Conservation (phyloP, 2,888 invertebrate genomes). For the Chaetogeoica ovagalla region DNA sequence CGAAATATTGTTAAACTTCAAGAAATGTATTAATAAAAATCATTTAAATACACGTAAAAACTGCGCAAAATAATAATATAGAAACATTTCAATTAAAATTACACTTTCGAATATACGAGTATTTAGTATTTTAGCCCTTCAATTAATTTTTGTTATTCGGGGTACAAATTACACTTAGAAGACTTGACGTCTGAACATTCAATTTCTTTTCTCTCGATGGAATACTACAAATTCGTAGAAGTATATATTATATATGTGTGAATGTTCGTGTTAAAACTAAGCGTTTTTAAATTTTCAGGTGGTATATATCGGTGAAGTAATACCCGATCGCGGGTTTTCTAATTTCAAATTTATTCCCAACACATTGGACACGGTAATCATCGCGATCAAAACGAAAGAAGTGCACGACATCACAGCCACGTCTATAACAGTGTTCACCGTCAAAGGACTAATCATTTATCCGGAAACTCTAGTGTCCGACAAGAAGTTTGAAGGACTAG, state of each 20-base stretch:
- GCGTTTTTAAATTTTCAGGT: slow-evolving; percentile 58
- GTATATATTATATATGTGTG: not conserved
- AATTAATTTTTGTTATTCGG: no score
- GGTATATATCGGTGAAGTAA: slow-evolving; percentile 64
- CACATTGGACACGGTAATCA: slow-evolving; percentile 81
- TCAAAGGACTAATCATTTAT: slow-evolving; percentile 75
- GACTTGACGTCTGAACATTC: no score
- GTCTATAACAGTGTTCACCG: slow-evolving; percentile 81
- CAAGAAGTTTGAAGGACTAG: slow-evolving; percentile 91
- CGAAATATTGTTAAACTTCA: no score
- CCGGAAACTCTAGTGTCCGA: slow-evolving; percentile 79
- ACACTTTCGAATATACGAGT: no score
- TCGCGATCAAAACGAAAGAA: slow-evolving; percentile 93
- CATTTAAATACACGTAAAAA: no score
- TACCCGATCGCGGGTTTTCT: slow-evolving; percentile 85
- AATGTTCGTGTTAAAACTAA: not conserved
- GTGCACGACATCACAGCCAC: slow-evolving; percentile 83
- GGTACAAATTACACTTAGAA: no score
- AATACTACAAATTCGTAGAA: no score
- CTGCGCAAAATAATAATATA: no score
- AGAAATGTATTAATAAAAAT: no score
- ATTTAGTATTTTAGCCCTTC: no score
- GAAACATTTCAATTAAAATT: no score
- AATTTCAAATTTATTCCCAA: slow-evolving; percentile 96
- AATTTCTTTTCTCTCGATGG: no score